A percentile compares a stretch with the other conserved stretches of the same genome.
These are phyloP conservation scores for Hypolimnas misippus DNA, from an alignment of 2,888 invertebrate genomes.

Conservation along the genomic window DNA sequence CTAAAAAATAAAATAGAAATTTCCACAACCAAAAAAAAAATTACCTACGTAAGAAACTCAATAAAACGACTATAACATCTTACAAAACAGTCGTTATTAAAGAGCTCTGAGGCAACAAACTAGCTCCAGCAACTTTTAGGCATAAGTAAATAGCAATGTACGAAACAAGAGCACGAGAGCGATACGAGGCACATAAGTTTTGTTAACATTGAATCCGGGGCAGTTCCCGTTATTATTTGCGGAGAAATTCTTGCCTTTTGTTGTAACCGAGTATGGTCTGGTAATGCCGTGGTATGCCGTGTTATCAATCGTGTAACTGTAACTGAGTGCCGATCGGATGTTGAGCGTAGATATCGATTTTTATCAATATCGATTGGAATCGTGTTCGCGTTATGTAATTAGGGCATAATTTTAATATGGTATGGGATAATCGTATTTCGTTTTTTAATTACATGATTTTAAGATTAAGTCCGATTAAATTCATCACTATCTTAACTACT, in stretches of 20 bases:
- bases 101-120: too few species aligned
- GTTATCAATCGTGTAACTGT: conserved; percentile 36
- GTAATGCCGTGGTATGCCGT: conserved; percentile 35
- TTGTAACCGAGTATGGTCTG: conserved; percentile 40
- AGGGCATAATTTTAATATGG: neutral
- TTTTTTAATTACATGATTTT: too few species aligned
- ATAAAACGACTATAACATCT: too few species aligned
- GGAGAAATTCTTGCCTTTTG: conserved; percentile 40
- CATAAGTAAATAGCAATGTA: neutral
- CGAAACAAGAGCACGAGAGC: neutral
- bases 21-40: too few species aligned
- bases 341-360: conserved; percentile 31
- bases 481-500: too few species aligned
- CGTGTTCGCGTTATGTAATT: neutral
- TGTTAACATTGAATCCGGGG: conserved; percentile 34
- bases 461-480: too few species aligned
- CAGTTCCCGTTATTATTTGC: conserved; percentile 43
- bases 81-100: too few species aligned
- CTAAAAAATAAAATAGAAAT: too few species aligned
- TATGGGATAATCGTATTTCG: neutral
- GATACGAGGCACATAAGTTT: conserved; percentile 7
- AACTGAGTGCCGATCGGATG: conserved; percentile 30
- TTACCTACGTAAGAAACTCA: too few species aligned
- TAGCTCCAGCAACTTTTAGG: neutral
- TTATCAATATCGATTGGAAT: conserved; percentile 24